These are phyloP conservation scores for Leptinotarsa peninsularis DNA, from an alignment of 2,888 invertebrate genomes.

Conservation along the genomic window DNA sequence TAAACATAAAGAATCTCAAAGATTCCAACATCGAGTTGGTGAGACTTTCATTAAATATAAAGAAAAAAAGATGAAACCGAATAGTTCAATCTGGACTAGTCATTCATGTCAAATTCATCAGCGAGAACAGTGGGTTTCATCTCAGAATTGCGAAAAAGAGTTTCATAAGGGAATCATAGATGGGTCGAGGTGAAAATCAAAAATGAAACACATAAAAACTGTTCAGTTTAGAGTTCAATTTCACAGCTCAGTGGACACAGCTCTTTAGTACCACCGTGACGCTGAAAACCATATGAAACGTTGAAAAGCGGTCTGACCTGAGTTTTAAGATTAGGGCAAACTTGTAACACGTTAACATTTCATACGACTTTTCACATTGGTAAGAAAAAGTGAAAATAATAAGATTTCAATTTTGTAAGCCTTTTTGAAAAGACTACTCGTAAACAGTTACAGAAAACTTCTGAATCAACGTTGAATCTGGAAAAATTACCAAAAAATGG, in stretches of 20 bases:
- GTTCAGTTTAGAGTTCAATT: not conserved
- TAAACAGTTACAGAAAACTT: not conserved
- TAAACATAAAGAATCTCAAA: not conserved
- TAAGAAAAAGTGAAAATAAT: not conserved
- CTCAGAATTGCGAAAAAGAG: not conserved
- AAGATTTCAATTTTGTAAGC: slow-evolving; percentile 3
- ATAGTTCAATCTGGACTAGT: not conserved
- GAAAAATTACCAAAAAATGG: not conserved
- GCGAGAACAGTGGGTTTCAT: not conserved
- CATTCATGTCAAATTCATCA: not conserved
- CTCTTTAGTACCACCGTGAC: not conserved
- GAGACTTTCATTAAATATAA: not conserved
- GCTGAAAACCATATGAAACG: not conserved
- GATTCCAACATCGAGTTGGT: not conserved
- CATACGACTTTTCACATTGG: not conserved
- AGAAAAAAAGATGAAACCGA: not conserved
- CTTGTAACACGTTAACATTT: not conserved
- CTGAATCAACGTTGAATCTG: not conserved
- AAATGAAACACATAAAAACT: not conserved
- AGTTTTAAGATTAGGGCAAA: not conserved
- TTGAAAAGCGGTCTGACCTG: slow-evolving; percentile 1
- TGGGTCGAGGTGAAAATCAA: not conserved
- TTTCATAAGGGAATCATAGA: not conserved
- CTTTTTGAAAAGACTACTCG: not conserved
- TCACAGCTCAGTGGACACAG: not conserved